Percentiles rank a stretch among this genome's conserved stretches.
Evolutionary conservation across 1,140 invertebrate genomes (phyloP).

Genomic region (Anadara kagoshimensis): DNA sequence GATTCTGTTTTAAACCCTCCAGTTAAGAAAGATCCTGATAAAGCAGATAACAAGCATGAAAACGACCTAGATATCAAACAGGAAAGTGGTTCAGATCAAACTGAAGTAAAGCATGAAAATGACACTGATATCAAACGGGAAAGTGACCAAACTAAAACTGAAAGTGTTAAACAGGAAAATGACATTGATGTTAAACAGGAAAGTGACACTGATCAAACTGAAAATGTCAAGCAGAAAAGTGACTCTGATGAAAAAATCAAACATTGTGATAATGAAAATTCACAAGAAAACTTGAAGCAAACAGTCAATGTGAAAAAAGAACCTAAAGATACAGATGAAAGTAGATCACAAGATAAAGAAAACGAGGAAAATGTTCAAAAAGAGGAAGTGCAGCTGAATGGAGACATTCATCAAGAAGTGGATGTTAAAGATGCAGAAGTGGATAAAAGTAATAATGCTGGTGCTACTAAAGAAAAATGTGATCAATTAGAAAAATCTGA

Average conservation of each 20-base stretch:
- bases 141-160: not conserved
- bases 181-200: too few relatives aligned
- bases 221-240: not conserved
- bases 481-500: conserved; percentile 2
- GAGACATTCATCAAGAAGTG: conserved; percentile 8
- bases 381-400: conserved; percentile 17
- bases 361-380: conserved; percentile 21
- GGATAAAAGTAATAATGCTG: conserved; percentile 25
- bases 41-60: conserved; percentile 1
- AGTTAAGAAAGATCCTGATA: conserved; percentile 14
- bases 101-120: conserved; percentile 5
- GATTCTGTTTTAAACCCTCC: conserved; percentile 12
- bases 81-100: not conserved
- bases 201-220: not conserved
- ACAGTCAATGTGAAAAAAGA: not conserved
- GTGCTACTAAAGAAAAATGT: conserved; percentile 5
- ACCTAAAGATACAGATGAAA: not conserved
- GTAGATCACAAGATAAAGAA: conserved; percentile 2
- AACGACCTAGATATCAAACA: not conserved
- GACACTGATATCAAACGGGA: not conserved
- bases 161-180: too few relatives aligned
- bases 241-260: not conserved
- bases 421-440: conserved; percentile 31
- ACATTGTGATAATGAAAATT: not conserved
- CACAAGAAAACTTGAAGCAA: not conserved